phyloP scores from a whole-genome alignment of 2,888 invertebrate genomes.

The Drosophila parthenogenetica region DNA sequence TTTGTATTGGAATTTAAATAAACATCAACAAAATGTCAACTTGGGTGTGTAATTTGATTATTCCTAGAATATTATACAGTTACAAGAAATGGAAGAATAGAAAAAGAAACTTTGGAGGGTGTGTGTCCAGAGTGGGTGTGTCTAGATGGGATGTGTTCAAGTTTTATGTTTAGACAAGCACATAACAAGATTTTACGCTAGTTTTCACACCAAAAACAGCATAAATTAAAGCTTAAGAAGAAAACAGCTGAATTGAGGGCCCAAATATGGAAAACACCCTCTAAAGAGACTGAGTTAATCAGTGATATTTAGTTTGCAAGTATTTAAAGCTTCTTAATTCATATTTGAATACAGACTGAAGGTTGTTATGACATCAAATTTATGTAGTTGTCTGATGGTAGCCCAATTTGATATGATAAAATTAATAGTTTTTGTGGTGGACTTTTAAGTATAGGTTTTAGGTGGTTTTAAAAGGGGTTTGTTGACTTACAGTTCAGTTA shows the following conservation, averaged over 20 bases:
- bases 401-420: too few relatives aligned
- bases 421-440: too few relatives aligned
- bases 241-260: constrained; percentile 6
- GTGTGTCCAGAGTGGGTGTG: constrained; percentile 1
- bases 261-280: too few relatives aligned
- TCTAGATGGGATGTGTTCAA: constrained; percentile 11
- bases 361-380: too few relatives aligned
- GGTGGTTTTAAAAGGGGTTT: too few relatives aligned
- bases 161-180: constrained; percentile 21
- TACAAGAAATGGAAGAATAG: neutral
- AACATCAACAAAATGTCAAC: constrained; percentile 23
- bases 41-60: constrained; percentile 25
- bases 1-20: constrained; percentile 16
- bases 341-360: too few relatives aligned
- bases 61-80: constrained; percentile 9
- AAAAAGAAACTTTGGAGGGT: neutral
- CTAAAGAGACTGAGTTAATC: too few relatives aligned
- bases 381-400: too few relatives aligned
- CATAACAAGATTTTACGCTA: constrained; percentile 67
- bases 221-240: constrained; percentile 45
- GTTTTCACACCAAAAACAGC: constrained; percentile 54
- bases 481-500: neutral
- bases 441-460: too few relatives aligned
- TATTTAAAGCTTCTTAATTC: too few relatives aligned
- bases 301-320: too few relatives aligned